Conservation (phyloP, 2,888 invertebrate species). For the Plagodis dolabraria region DNA sequence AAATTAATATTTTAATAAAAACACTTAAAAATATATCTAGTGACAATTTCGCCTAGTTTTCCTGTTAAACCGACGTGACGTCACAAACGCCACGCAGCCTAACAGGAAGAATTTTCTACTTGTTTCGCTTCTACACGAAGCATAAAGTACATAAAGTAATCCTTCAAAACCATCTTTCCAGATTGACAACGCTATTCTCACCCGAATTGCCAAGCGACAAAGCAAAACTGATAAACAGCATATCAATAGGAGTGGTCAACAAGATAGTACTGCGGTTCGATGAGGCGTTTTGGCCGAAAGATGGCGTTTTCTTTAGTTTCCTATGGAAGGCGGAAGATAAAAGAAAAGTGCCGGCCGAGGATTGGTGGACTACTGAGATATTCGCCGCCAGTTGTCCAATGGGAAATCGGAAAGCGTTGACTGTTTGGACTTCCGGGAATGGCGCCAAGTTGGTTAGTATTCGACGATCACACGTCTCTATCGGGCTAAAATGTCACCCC, state of each 20-base stretch:
- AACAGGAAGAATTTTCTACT: too few species aligned
- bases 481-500: too few species aligned
- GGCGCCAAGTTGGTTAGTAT: slow-evolving; percentile 49
- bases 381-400: slow-evolving; percentile 43
- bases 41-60: too few species aligned
- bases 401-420: slow-evolving; percentile 42
- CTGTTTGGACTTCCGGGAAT: slow-evolving; percentile 54
- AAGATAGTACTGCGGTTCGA: slow-evolving; percentile 88
- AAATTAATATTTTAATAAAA: too few species aligned
- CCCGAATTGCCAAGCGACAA: slow-evolving; percentile 84
- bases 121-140: too few species aligned
- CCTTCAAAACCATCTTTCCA: slow-evolving; percentile 46
- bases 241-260: slow-evolving; percentile 87
- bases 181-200: slow-evolving; percentile 82
- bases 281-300: slow-evolving; percentile 86
- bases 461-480: neutral
- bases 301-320: slow-evolving; percentile 47
- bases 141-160: too few species aligned
- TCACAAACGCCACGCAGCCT: too few species aligned
- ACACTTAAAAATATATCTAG: too few species aligned
- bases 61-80: too few species aligned
- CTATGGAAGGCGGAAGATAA: slow-evolving; percentile 65
- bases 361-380: slow-evolving; percentile 48
- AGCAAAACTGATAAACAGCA: slow-evolving; percentile 77
- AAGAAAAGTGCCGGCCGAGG: slow-evolving; percentile 23